Percentiles rank a stretch among this genome's conserved stretches.
Evolutionary conservation across 2,797 vertebrate species (phyloP).

Genomic region (Enteromius fasciolatus): DNA sequence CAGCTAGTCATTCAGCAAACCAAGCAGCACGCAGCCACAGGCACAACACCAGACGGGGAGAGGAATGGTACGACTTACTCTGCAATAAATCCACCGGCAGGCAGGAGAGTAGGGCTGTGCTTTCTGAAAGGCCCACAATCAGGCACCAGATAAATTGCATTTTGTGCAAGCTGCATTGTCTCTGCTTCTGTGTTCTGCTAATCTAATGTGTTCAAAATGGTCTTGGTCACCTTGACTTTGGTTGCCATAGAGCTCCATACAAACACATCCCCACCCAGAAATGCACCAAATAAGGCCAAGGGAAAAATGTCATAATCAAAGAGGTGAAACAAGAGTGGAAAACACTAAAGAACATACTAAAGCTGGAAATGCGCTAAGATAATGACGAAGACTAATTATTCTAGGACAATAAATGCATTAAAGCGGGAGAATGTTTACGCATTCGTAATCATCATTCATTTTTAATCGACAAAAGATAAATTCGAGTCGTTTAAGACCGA

Average conservation of each 20-base stretch:
- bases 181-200: constrained; percentile 79
- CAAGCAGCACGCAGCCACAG: constrained; percentile 51
- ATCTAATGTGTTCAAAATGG: constrained; percentile 84
- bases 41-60: constrained; percentile 48
- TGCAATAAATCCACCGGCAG: constrained; percentile 77
- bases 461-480: constrained; percentile 80
- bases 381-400: constrained; percentile 77
- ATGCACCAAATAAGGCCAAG: constrained; percentile 84
- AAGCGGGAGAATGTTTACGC: constrained; percentile 77
- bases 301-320: constrained; percentile 78
- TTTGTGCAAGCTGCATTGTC: constrained; percentile 82
- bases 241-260: constrained; percentile 84
- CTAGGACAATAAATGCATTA: constrained; percentile 80
- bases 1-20: constrained; percentile 38
- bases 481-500: constrained; percentile 75
- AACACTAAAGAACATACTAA: constrained; percentile 38
- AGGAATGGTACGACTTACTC: constrained; percentile 76
- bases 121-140: constrained; percentile 79
- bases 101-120: constrained; percentile 65
- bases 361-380: constrained; percentile 21
- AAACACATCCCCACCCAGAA: constrained; percentile 87
- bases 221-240: constrained; percentile 89
- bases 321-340: constrained; percentile 67
- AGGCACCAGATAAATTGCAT: constrained; percentile 77
- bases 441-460: constrained; percentile 77